Conservation (phyloP, 2,888 invertebrate species). For the Phlogophora meticulosa region DNA sequence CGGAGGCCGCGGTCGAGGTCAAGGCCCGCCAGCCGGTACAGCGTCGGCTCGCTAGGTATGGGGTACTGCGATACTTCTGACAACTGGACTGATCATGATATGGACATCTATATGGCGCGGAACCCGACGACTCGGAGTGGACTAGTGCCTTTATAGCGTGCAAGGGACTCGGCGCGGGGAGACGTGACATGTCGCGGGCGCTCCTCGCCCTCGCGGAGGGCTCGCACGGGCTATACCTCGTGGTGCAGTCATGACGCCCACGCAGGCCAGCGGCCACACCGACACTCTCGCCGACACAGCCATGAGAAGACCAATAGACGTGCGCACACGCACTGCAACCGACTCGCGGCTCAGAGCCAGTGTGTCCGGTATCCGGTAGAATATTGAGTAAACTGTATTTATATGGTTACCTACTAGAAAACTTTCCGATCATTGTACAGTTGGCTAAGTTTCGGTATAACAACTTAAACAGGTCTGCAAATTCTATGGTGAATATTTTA, state of each 20-base stretch:
- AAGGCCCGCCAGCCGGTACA: conserved; percentile 95
- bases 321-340: conserved; percentile 62
- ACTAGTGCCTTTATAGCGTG: conserved; percentile 94
- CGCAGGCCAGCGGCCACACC: conserved; percentile 65
- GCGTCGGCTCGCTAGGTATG: conserved; percentile 95
- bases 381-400: conserved; percentile 57
- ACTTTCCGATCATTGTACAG: conserved; percentile 58
- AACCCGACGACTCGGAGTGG: conserved; percentile 97
- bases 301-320: conserved; percentile 57
- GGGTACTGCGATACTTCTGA: conserved; percentile 97
- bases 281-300: conserved; percentile 66
- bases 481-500: conserved; percentile 12
- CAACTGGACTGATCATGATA: conserved; percentile 98
- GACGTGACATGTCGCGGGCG: conserved; percentile 71
- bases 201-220: conserved; percentile 73
- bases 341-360: conserved; percentile 53
- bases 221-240: conserved; percentile 72
- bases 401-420: conserved; percentile 62
- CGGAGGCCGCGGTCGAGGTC: conserved; percentile 95
- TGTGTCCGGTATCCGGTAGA: conserved; percentile 59
- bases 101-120: conserved; percentile 98
- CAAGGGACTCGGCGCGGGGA: conserved; percentile 74
- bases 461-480: conserved; percentile 20
- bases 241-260: conserved; percentile 75
- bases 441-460: conserved; percentile 41